These are phyloP conservation scores for Rhincodon typus DNA, from an alignment of 2,797 vertebrate species.

Conservation along the genomic window DNA sequence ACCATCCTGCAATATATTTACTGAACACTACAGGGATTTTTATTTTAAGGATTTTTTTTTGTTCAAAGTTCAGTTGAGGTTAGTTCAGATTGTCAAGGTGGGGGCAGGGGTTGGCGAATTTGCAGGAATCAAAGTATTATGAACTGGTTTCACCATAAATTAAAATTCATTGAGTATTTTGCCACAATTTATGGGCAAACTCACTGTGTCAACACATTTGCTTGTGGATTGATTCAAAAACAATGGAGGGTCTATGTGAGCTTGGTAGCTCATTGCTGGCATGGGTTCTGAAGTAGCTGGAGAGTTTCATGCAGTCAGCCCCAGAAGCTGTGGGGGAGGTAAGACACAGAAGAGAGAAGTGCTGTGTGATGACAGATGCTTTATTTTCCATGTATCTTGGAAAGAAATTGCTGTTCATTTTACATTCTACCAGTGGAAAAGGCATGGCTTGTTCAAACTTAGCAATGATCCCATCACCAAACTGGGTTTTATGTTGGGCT, in stretches of 20 bases:
- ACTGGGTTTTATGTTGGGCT: background rate
- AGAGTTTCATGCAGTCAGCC: background rate
- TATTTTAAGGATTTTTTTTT: background rate
- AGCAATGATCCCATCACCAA: background rate
- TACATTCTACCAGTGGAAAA: background rate
- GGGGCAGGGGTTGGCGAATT: background rate
- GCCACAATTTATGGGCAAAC: background rate
- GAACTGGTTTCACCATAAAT: background rate
- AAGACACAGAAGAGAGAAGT: background rate
- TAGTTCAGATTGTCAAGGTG: background rate
- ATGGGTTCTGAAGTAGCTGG: background rate
- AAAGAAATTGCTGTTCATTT: background rate
- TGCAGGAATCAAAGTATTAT: background rate
- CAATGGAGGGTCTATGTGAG: background rate
- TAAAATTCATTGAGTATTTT: background rate
- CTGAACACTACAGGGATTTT: background rate
- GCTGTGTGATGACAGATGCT: background rate
- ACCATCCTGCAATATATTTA: background rate
- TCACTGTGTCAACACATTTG: background rate
- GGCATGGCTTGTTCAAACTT: background rate
- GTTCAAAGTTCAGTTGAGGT: background rate
- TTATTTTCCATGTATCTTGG: background rate
- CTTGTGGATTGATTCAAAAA: background rate
- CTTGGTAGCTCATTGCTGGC: slow-evolving; percentile 24
- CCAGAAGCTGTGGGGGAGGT: background rate